Evolutionary conservation across 2,888 invertebrate species (phyloP).

Genomic region (Drosophila rellima): DNA sequence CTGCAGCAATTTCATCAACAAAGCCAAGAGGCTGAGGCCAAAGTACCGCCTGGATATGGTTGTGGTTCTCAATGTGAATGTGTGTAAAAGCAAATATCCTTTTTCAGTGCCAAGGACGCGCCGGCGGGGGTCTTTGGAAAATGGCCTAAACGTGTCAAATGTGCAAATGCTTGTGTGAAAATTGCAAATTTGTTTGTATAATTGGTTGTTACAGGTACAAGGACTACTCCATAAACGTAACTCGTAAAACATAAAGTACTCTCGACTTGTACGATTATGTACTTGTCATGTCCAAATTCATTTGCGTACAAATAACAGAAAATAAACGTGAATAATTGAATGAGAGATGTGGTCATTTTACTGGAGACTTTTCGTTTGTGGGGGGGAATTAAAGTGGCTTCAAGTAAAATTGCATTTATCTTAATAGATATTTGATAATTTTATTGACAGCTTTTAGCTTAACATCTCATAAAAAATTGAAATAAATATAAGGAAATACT

Average conservation of each 20-base stretch:
- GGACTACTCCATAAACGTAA: conserved; percentile 12
- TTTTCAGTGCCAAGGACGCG: conserved; percentile 38
- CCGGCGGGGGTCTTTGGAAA: conserved; percentile 29
- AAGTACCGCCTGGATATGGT: conserved; percentile 10
- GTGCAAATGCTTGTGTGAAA: conserved; percentile 61
- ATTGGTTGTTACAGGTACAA: conserved; percentile 52
- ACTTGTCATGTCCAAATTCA: neutral
- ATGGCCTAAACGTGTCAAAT: conserved; percentile 74
- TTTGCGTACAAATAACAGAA: neutral
- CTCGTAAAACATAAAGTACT: conserved; percentile 23
- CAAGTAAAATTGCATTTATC: neutral
- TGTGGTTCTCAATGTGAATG: neutral
- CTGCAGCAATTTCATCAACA: conserved; percentile 78
- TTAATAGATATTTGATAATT: neutral
- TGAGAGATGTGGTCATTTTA: conserved; percentile 1
- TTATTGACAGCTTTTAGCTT: neutral
- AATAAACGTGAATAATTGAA: conserved; percentile 1
- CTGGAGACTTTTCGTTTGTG: neutral
- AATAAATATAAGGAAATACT: too few species aligned
- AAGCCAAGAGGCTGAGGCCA: conserved; percentile 49
- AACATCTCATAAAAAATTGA: too few species aligned
- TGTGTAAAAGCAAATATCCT: conserved; percentile 69
- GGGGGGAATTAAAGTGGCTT: neutral
- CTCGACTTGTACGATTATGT: conserved; percentile 5
- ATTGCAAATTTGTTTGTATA: conserved; percentile 73